Percentiles rank a stretch among this genome's conserved stretches.
Conservation (phyloP, 2,113 vertebrate species). For the Otocyon megalotis region DNA sequence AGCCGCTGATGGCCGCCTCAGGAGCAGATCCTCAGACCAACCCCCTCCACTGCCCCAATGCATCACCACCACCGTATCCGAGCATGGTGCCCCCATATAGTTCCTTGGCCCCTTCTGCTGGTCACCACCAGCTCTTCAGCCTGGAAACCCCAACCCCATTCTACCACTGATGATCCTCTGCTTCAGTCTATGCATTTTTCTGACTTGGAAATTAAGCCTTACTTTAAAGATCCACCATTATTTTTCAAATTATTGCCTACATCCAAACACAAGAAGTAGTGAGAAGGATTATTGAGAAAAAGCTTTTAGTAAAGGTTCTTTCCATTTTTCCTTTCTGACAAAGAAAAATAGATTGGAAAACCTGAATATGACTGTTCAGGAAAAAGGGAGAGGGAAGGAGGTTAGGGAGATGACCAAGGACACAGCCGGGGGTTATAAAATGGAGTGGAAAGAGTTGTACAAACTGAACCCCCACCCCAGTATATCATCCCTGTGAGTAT, state of each 20-base stretch:
- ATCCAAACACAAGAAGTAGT: neutral
- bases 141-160: neutral
- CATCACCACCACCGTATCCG: too few species aligned
- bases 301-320: neutral
- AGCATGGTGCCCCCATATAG: neutral
- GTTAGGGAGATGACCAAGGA: neutral
- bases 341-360: neutral
- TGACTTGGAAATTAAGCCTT: neutral
- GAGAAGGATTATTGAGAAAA: neutral
- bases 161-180: neutral
- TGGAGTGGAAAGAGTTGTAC: neutral
- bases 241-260: neutral
- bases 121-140: neutral
- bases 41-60: accelerated
- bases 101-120: neutral
- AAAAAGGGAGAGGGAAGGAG: neutral
- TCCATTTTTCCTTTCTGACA: neutral
- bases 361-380: neutral
- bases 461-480: neutral
- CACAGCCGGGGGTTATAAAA: neutral
- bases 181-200: neutral
- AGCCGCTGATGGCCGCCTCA: neutral
- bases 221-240: neutral
- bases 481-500: neutral
- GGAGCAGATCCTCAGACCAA: neutral